These are phyloP conservation scores for Drosophila simulans DNA, from an alignment of 1,140 invertebrate genomes.

Conservation along the genomic window DNA sequence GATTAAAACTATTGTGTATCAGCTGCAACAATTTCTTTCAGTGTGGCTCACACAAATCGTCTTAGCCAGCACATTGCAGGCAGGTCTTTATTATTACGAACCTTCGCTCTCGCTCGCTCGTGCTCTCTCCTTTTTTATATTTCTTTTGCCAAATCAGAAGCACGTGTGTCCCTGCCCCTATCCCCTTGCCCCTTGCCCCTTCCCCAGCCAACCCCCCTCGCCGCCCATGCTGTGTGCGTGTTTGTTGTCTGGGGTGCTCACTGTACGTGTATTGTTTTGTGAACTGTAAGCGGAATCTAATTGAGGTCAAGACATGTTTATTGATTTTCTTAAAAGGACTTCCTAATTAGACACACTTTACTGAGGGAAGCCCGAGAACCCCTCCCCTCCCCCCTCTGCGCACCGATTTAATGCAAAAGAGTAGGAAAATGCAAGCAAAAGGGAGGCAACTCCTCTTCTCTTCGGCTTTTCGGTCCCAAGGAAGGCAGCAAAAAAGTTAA, in stretches of 20 bases:
- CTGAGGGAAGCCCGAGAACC: conserved; percentile 25
- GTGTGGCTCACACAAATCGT: conserved; percentile 54
- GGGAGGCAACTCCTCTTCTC: conserved; percentile 13
- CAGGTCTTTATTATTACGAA: conserved; percentile 67
- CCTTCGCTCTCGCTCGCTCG: conserved; percentile 22
- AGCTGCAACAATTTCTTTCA: not conserved
- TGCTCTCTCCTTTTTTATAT: conserved; percentile 28
- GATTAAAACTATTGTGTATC: too few relatives aligned
- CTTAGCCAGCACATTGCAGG: conserved; percentile 63
- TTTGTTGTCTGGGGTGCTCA: conserved; percentile 74
- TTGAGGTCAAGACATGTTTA: conserved; percentile 83
- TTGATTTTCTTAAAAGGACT: conserved; percentile 82
- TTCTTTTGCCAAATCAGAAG: conserved; percentile 66
- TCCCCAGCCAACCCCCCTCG: not conserved
- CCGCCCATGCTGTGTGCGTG: conserved; percentile 40
- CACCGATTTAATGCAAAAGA: conserved; percentile 29
- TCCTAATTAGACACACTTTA: conserved; percentile 80
- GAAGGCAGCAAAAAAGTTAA: conserved; percentile 63
- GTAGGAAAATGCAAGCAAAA: conserved; percentile 28
- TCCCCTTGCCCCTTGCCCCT: not conserved
- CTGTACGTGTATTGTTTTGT: conserved; percentile 73
- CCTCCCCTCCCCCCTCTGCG: not conserved
- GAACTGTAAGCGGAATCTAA: conserved; percentile 81
- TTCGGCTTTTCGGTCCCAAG: conserved; percentile 4
- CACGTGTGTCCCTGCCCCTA: conserved; percentile 58